Conservation (phyloP, 2,797 vertebrate species). For the Glyptemys insculpta region DNA sequence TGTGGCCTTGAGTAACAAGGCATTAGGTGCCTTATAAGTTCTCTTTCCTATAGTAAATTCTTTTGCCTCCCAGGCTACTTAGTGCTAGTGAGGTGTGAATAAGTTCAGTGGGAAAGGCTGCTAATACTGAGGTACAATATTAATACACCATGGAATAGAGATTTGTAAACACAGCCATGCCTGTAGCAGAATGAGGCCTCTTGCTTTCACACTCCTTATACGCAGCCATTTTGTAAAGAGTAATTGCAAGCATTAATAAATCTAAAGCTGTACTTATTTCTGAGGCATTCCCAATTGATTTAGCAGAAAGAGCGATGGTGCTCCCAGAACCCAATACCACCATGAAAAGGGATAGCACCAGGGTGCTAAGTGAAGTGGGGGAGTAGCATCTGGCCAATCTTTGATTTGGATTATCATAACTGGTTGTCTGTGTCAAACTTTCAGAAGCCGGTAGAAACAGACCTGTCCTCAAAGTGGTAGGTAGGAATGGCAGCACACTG, state of each 20-base stretch:
- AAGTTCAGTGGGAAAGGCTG: too few species aligned
- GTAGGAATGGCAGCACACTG: not conserved
- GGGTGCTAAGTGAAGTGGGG: not conserved
- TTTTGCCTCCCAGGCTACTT: too few species aligned
- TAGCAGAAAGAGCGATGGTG: not conserved
- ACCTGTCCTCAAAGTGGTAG: not conserved
- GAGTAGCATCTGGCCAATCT: not conserved
- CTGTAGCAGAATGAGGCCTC: not conserved
- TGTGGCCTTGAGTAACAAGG: too few species aligned
- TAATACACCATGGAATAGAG: too few species aligned
- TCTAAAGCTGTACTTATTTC: not conserved
- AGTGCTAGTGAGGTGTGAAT: too few species aligned
- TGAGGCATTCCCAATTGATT: not conserved
- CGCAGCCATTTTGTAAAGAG: not conserved
- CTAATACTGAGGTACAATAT: too few species aligned
- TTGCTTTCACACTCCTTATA: not conserved
- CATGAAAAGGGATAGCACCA: not conserved
- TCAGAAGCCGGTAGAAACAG: not conserved
- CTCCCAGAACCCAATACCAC: not conserved
- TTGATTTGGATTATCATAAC: too few species aligned
- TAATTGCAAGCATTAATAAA: not conserved
- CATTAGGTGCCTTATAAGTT: too few species aligned
- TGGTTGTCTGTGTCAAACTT: not conserved
- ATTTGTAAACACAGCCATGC: too few species aligned
- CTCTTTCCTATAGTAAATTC: too few species aligned